These are phyloP conservation scores for Mobula hypostoma DNA, from an alignment of 2,113 vertebrate genomes.

Conservation along the genomic window DNA sequence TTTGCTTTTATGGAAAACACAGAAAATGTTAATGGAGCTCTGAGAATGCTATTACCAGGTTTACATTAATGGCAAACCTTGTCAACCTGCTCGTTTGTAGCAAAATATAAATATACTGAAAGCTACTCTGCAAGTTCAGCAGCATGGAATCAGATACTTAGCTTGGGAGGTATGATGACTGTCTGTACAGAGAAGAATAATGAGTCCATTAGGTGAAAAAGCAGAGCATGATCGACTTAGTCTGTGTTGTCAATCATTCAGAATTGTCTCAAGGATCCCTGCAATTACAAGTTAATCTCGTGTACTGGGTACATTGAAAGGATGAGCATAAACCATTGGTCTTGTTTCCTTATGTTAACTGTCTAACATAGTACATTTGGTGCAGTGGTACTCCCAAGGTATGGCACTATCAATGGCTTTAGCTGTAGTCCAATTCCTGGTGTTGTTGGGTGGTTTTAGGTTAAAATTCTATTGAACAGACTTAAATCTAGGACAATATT, in stretches of 20 bases:
- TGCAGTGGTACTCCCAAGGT: too few relatives aligned
- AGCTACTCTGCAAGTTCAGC: background rate
- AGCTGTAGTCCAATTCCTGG: too few relatives aligned
- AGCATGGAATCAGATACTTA: background rate
- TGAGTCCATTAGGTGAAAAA: background rate
- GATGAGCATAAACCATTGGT: too few relatives aligned
- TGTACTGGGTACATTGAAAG: background rate
- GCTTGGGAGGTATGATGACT: background rate
- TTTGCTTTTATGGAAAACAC: background rate
- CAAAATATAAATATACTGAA: background rate
- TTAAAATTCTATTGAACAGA: too few relatives aligned
- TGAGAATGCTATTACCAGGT: background rate
- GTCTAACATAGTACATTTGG: too few relatives aligned
- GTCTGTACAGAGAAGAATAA: background rate
- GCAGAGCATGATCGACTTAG: background rate
- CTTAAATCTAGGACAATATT: too few relatives aligned
- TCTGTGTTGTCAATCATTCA: background rate
- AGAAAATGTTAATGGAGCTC: background rate
- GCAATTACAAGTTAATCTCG: background rate
- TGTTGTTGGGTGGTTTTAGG: too few relatives aligned
- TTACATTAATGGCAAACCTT: slow-evolving; percentile 1
- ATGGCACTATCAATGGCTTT: too few relatives aligned
- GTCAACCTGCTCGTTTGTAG: background rate
- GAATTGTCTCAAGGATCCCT: background rate
- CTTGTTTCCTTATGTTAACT: too few relatives aligned